Base-by-base conservation (phyloP, 2,888 invertebrate species). In the Torymus aiolomorphi region DNA sequence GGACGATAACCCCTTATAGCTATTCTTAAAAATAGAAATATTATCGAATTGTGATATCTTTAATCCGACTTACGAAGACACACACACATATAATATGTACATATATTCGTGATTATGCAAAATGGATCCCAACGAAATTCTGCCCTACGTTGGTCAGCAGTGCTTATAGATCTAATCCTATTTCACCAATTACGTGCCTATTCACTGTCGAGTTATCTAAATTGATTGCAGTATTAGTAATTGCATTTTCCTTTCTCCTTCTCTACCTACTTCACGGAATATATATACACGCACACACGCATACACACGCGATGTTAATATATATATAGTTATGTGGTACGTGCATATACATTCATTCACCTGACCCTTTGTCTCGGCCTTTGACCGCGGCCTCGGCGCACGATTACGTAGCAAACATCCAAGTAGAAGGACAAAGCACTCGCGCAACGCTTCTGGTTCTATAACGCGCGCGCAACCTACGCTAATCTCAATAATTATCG, bases 201-300 rank as follows among this genome's bases (percentile, higher is more conserved):
- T 83, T 85, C 85, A 82, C 63, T 81, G 79, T 80, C 83, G 82
- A 84, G 83, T 85, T 86, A 86, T 86, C 86, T 84, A 85, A 87
- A 87, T 86, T 86, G 85, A 87, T 87, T 85, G 84, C 82, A 76
- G 80, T 80, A 31, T n/a, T 31, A 78, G 83, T 86, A 87, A 86
- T 86, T 87, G 80, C 82, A 76, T 83, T 84, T 76, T 76, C 73
- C 79, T 71, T 79, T 61, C 76, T 75, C 71, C 62, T 31, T 14
- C 57, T 72, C 52, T 73, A 78, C 73, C 61, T 75, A 61, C 16
- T 75, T 31, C 31, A 75, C 42, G 54, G 54, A 18, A 31, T 16
- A 18, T n/a, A n/a, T n/a, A n/a, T n/a, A n/a, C n/a, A n/a, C n/a
- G n/a, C n/a, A n/a, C n/a, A n/a, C 18, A 52, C 51, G 16, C 51